A percentile compares a stretch with the other conserved stretches of the same genome.
phyloP scores from a whole-genome alignment of 2,888 invertebrate genomes.

The Sycophila texana region DNA sequence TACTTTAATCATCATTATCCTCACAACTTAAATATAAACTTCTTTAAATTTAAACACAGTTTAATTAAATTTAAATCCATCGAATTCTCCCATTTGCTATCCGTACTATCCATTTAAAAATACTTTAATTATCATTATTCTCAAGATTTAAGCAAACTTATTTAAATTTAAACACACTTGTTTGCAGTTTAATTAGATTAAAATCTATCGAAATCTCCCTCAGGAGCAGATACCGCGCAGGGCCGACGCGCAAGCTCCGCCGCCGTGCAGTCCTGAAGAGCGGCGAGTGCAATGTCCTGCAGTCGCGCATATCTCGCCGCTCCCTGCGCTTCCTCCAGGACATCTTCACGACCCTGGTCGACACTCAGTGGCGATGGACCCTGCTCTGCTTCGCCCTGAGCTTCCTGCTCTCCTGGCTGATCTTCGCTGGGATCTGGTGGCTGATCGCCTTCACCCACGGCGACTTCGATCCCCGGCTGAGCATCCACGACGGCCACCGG shows the following conservation, averaged over 20 bases:
- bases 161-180: background rate
- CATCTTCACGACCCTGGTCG: slow-evolving; percentile 91
- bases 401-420: slow-evolving; percentile 91
- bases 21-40: too few species aligned
- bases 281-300: slow-evolving; percentile 96
- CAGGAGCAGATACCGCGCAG: slow-evolving; percentile 84
- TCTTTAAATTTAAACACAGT: too few species aligned
- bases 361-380: slow-evolving; percentile 96
- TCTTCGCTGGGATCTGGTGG: slow-evolving; percentile 95
- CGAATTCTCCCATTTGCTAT: too few species aligned
- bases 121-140: too few species aligned
- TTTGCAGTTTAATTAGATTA: too few species aligned
- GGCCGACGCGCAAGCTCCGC: slow-evolving; percentile 83
- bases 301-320: slow-evolving; percentile 89
- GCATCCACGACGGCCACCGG: slow-evolving; percentile 81
- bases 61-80: too few species aligned
- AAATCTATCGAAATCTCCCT: background rate
- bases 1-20: too few species aligned
- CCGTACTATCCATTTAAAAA: too few species aligned
- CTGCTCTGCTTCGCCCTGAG: slow-evolving; percentile 89
- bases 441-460: slow-evolving; percentile 92
- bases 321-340: slow-evolving; percentile 82
- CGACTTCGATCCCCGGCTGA: slow-evolving; percentile 84
- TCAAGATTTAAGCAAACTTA: too few species aligned
- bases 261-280: slow-evolving; percentile 94